phyloP scores from a whole-genome alignment of 1,140 invertebrate genomes.

The Neelides sp. region DNA sequence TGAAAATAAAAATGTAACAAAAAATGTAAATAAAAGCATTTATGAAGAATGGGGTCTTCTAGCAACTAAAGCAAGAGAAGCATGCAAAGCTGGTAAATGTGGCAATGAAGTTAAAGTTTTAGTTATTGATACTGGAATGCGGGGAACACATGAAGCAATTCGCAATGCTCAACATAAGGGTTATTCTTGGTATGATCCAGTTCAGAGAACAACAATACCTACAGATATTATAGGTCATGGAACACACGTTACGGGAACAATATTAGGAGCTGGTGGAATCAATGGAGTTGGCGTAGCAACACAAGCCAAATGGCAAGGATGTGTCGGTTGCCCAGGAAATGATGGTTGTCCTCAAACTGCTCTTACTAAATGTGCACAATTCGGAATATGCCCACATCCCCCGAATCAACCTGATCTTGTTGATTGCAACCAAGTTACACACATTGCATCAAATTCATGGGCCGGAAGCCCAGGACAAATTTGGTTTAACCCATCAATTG shows the following conservation, averaged over 20 bases:
- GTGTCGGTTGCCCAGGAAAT: constrained; percentile 13
- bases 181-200: not conserved
- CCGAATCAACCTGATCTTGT: not conserved
- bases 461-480: not conserved
- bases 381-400: constrained; percentile 9
- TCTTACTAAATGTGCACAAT: constrained; percentile 17
- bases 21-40: too few relatives aligned
- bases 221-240: not conserved
- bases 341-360: not conserved
- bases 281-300: not conserved
- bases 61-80: too few relatives aligned
- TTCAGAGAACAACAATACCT: not conserved
- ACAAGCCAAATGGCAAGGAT: constrained; percentile 16
- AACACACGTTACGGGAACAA: not conserved
- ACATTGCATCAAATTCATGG: constrained; percentile 17
- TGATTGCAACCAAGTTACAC: constrained; percentile 11
- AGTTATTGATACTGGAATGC: not conserved
- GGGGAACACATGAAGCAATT: not conserved
- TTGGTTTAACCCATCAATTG: not conserved
- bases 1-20: too few relatives aligned
- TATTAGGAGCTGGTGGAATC: not conserved
- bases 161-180: too few relatives aligned
- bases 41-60: too few relatives aligned
- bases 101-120: constrained; percentile 10
- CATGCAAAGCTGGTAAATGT: too few relatives aligned